phyloP scores from a whole-genome alignment of 1,140 invertebrate species.

The Leptonema lineaticorne region DNA sequence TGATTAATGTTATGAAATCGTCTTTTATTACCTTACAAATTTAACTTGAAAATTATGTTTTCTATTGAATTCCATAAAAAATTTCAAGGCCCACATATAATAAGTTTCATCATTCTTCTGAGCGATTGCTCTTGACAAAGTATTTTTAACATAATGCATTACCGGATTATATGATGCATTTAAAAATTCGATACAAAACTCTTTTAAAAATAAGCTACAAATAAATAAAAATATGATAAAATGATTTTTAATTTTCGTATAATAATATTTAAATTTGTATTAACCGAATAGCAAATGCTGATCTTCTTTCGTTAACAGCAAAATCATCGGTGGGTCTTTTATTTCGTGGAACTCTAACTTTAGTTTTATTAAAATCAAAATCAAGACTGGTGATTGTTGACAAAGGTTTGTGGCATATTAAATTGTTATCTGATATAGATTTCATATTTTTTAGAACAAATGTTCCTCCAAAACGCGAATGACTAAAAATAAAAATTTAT shows the following conservation, averaged over 20 bases:
- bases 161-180: slow-evolving; percentile 85
- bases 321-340: slow-evolving; percentile 61
- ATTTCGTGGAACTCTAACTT: slow-evolving; percentile 67
- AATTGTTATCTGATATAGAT: slow-evolving; percentile 85
- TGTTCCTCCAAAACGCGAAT: slow-evolving; percentile 91
- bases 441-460: slow-evolving; percentile 92
- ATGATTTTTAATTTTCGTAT: slow-evolving; percentile 9
- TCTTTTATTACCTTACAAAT: slow-evolving; percentile 72
- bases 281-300: slow-evolving; percentile 74
- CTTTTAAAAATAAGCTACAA: slow-evolving; percentile 78
- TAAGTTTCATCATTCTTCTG: slow-evolving; percentile 86
- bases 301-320: slow-evolving; percentile 62
- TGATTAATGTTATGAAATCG: not conserved
- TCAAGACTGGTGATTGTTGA: slow-evolving; percentile 72
- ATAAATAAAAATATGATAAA: slow-evolving; percentile 21
- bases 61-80: slow-evolving; percentile 98
- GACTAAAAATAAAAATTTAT: slow-evolving; percentile 56
- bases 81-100: slow-evolving; percentile 91
- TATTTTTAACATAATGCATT: slow-evolving; percentile 78
- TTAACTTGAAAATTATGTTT: slow-evolving; percentile 80
- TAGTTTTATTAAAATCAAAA: slow-evolving; percentile 75
- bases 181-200: slow-evolving; percentile 92
- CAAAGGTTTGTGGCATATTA: slow-evolving; percentile 86
- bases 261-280: slow-evolving; percentile 12
- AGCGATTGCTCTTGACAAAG: slow-evolving; percentile 61